These are phyloP conservation scores for Ariolimax columbianus DNA, from an alignment of 2,888 invertebrate species.

Conservation along the genomic window DNA sequence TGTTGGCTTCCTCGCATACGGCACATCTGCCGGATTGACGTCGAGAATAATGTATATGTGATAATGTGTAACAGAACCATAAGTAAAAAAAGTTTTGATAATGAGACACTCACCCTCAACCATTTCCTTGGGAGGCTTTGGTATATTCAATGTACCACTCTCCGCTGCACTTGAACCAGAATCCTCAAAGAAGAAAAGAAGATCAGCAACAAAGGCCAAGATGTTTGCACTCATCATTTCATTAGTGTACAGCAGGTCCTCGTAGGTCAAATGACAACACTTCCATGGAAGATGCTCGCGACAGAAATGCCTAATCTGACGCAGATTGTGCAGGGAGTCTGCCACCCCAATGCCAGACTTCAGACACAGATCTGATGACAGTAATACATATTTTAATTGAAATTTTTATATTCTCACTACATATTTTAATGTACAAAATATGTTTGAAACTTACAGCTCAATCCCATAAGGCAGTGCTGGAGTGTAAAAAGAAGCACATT, in stretches of 20 bases:
- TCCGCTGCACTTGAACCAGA: not conserved
- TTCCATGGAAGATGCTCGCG: constrained; percentile 89
- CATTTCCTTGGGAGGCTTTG: constrained; percentile 11
- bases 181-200: constrained; percentile 82
- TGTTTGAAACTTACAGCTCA: no score
- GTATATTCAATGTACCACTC: not conserved
- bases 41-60: no score
- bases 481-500: no score
- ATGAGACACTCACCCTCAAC: constrained; percentile 31
- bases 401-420: no score
- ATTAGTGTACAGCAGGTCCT: constrained; percentile 95
- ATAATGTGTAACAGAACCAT: no score
- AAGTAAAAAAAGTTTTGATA: no score
- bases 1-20: no score
- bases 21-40: no score
- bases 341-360: constrained; percentile 86
- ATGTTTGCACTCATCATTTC: constrained; percentile 94
- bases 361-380: constrained; percentile 78
- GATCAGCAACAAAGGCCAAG: constrained; percentile 93
- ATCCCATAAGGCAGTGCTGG: no score
- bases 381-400: no score
- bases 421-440: no score
- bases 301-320: constrained; percentile 92
- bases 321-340: constrained; percentile 93
- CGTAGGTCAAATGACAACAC: constrained; percentile 95